A percentile compares a stretch with the other conserved stretches of the same genome.
phyloP scores from a whole-genome alignment of 2,888 invertebrate species.

The Netelia fuscicornis region DNA sequence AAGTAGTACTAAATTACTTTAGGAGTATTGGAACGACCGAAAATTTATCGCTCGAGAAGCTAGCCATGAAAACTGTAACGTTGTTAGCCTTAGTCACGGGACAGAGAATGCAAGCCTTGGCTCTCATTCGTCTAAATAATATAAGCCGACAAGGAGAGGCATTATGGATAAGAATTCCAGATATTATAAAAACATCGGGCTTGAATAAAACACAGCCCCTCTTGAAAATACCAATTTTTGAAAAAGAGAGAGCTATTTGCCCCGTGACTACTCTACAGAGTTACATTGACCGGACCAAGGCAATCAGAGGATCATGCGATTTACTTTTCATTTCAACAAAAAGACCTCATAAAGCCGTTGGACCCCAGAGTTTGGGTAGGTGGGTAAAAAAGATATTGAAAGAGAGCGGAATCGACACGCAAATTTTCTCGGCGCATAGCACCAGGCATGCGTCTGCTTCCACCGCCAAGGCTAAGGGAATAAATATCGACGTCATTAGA shows the following conservation, averaged over 20 bases:
- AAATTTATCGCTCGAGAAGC: not conserved
- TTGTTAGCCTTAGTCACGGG: constrained; percentile 23
- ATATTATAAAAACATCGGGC: constrained; percentile 26
- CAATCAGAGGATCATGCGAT: not conserved
- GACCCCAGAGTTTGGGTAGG: constrained; percentile 23
- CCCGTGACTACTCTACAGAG: not conserved
- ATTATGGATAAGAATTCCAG: constrained; percentile 13
- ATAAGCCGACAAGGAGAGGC: not conserved
- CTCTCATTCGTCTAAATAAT: constrained; percentile 19
- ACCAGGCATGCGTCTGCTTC: constrained; percentile 24
- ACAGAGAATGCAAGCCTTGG: constrained; percentile 29
- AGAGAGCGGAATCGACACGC: constrained; percentile 18
- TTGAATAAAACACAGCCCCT: constrained; percentile 14
- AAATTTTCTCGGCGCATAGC: constrained; percentile 14
- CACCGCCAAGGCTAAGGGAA: constrained; percentile 23
- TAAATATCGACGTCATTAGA: constrained; percentile 26
- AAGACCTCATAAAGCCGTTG: not conserved
- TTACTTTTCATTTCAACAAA: constrained; percentile 54
- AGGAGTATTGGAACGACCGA: constrained; percentile 6
- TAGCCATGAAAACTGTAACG: constrained; percentile 4
- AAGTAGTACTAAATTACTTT: not conserved
- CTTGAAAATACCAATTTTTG: not conserved
- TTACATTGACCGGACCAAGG: not conserved
- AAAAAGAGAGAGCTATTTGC: constrained; percentile 6
- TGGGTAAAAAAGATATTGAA: constrained; percentile 5